Evolutionary conservation across 2,113 vertebrate genomes (phyloP), one percentile per base, ranked within the genome.

Genomic region (Anoura caudifer): DNA sequence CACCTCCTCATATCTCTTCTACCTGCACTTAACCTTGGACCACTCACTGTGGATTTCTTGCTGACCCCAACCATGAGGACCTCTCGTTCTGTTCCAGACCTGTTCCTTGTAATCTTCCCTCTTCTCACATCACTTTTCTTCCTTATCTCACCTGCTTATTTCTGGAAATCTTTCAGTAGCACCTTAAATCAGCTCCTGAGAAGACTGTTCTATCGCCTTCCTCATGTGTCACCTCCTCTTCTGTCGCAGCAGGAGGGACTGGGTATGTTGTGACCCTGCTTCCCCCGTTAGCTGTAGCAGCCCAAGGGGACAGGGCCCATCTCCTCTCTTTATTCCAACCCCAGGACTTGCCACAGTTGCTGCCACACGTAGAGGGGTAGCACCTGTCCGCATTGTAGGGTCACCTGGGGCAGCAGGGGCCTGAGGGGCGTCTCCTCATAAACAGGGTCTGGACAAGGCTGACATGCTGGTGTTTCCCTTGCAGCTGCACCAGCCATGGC

Each of bases 1-100:
- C 2, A 4, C 26, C 38, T 50, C 9, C 89, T 65, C n/a, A 13
- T 2, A 0, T 52, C 47, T 17, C 54, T 33, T 15, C n/a, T 41
- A 54, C 14, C 7, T 11, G 22, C 13, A 19, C 16, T 1, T 19
- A 15, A 5, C 0, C 33, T 4, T 4, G 41, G 6, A 31, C 2
- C 0, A 10, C 5, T 73, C 15, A 24, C 56, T 0, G 1, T 36
- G 28, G 5, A 14, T 36, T 82, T 54, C 20, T 28, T 65, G 1
- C 22, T 50, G 41, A 15, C 38, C 6, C 31, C 10, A n/a, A 41
- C 10, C 22, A 22, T 5, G 8, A 3, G 2, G 20, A 14, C 12
- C n/a, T n/a, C 36, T 65, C 26, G 2, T 41, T 45, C 20, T 52
- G 38, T 5, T 63, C 16, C 50, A n/a, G 8, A 15, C 1, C 1